A percentile compares a stretch with the other conserved stretches of the same genome.
These are phyloP conservation scores for Athalia cordata DNA, from an alignment of 2,888 invertebrate genomes.

Conservation along the genomic window DNA sequence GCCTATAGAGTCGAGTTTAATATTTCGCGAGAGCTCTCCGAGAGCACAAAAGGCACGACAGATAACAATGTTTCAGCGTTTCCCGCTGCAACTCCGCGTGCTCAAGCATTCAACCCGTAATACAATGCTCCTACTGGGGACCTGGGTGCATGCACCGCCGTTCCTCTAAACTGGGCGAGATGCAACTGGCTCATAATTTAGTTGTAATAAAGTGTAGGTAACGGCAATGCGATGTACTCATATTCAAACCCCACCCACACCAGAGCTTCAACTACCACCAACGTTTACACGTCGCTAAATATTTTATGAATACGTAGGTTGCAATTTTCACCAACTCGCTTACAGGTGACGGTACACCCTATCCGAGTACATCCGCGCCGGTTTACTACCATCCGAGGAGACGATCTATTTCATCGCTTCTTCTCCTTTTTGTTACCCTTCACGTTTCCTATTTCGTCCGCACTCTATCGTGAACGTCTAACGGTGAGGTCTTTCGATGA, in stretches of 20 bases:
- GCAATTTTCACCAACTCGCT: constrained; percentile 10
- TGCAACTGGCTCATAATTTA: constrained; percentile 36
- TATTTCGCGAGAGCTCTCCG: constrained; percentile 52
- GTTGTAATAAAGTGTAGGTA: constrained; percentile 33
- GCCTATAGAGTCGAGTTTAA: constrained; percentile 48
- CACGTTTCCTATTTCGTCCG: too few relatives aligned
- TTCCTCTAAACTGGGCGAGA: constrained; percentile 36
- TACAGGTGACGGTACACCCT: background rate
- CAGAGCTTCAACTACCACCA: background rate
- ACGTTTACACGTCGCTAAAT: constrained; percentile 7
- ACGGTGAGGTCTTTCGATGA: too few relatives aligned
- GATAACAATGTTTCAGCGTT: constrained; percentile 43
- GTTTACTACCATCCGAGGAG: background rate
- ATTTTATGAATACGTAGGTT: constrained; percentile 11
- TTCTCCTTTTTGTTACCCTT: too few relatives aligned
- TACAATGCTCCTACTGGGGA: constrained; percentile 27
- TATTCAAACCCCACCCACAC: background rate
- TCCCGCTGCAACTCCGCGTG: constrained; percentile 35
- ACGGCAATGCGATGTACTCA: constrained; percentile 31
- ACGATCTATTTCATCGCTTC: too few relatives aligned
- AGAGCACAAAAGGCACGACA: constrained; percentile 47
- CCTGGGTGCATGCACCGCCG: constrained; percentile 3
- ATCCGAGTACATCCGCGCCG: background rate
- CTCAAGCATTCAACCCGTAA: constrained; percentile 35
- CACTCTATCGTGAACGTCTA: too few relatives aligned